Evolutionary conservation across 2,797 vertebrate species (phyloP).

Genomic region (Gallirallus australis): DNA sequence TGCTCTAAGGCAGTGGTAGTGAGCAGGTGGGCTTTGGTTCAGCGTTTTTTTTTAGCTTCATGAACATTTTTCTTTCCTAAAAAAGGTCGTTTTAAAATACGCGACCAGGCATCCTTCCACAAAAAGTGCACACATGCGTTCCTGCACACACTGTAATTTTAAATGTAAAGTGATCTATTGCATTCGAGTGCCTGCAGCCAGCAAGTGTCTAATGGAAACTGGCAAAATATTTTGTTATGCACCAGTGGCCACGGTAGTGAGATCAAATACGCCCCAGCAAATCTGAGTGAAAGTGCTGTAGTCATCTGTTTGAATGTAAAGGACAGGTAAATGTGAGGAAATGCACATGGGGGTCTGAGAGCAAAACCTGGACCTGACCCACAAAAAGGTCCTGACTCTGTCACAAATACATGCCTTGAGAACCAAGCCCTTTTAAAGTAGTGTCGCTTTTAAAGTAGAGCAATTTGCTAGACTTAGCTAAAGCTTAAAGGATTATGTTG

Average conservation of each 20-base stretch:
- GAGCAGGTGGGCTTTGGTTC: not conserved
- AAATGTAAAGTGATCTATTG: not conserved
- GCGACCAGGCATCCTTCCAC: not conserved
- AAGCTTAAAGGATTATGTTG: not conserved
- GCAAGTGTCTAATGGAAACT: not conserved
- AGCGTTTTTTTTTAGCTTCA: not conserved
- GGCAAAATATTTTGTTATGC: not conserved
- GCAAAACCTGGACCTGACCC: not conserved
- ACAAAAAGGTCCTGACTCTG: not conserved
- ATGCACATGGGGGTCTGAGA: not conserved
- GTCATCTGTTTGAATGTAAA: not conserved
- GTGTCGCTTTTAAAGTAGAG: not conserved
- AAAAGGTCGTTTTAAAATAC: not conserved
- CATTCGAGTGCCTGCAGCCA: not conserved
- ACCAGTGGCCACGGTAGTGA: not conserved
- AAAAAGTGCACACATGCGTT: rapidly evolving
- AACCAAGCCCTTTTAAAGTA: not conserved
- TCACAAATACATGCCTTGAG: not conserved
- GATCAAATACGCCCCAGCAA: not conserved
- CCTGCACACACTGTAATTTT: not conserved
- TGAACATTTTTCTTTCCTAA: not conserved
- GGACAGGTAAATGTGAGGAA: not conserved
- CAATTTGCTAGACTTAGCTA: not conserved
- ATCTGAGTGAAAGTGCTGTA: not conserved
- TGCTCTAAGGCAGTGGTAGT: not conserved